Percentiles rank a stretch among this genome's conserved stretches.
Evolutionary conservation across 1,140 invertebrate species (phyloP).

Genomic region (Muscidifurax raptorellus): DNA sequence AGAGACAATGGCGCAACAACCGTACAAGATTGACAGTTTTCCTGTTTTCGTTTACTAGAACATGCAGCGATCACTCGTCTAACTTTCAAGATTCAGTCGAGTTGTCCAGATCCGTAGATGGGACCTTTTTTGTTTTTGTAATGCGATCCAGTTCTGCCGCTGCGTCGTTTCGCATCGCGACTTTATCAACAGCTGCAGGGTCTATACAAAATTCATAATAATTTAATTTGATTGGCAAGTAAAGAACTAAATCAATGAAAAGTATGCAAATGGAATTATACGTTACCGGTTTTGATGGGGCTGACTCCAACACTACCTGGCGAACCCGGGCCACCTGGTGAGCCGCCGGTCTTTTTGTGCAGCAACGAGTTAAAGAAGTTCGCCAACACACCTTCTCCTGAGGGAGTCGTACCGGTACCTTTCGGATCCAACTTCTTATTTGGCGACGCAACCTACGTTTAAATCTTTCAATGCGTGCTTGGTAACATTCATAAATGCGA

Average conservation of each 20-base stretch:
- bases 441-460: conserved; percentile 69
- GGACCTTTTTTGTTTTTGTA: conserved; percentile 82
- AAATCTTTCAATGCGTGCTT: conserved; percentile 57
- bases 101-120: conserved; percentile 69
- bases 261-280: not conserved
- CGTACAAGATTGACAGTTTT: conserved; percentile 1
- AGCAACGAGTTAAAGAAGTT: conserved; percentile 99
- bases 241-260: not conserved
- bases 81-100: conserved; percentile 68
- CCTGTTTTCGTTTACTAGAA: conserved; percentile 10
- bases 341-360: conserved; percentile 89
- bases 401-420: conserved; percentile 77
- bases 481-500: conserved; percentile 44
- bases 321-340: conserved; percentile 75
- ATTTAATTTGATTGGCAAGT: conserved; percentile 3
- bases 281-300: conserved; percentile 68
- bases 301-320: conserved; percentile 68
- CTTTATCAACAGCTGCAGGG: conserved; percentile 74
- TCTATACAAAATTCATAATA: conserved; percentile 68
- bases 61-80: not conserved
- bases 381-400: conserved; percentile 95
- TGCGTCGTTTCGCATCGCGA: conserved; percentile 89
- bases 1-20: conserved; percentile 28
- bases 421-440: conserved; percentile 74
- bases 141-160: conserved; percentile 94